Percentiles rank a stretch among this genome's conserved stretches.
phyloP scores from a whole-genome alignment of 35 echinoderm and acorn worm species.

The Apostichopus japonicus region DNA sequence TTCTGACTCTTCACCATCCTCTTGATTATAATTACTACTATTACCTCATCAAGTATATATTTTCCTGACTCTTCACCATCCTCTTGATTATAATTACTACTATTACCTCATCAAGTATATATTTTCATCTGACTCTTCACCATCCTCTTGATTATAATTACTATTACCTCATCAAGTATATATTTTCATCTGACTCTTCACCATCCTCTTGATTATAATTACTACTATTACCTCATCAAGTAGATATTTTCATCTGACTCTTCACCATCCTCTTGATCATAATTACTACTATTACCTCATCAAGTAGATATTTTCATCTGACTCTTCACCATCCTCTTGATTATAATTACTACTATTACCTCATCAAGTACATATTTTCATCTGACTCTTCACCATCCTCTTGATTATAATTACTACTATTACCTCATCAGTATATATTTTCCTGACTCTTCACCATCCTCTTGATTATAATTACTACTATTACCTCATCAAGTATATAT shows the following conservation, averaged over 20 bases:
- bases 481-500: conserved; percentile 76
- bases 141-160: conserved; percentile 18
- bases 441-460: conserved; percentile 57
- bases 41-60: conserved; percentile 76
- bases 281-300: conserved; percentile 49
- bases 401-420: no score
- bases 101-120: conserved; percentile 70
- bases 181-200: conserved; percentile 64
- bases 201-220: conserved; percentile 30
- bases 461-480: not conserved
- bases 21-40: not conserved
- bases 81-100: not conserved
- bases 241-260: conserved; percentile 67
- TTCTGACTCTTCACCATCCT: conserved; percentile 58
- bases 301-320: conserved; percentile 72
- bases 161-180: conserved; percentile 67
- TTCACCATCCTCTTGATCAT: conserved; percentile 34
- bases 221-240: conserved; percentile 60
- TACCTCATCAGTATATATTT: conserved; percentile 74
- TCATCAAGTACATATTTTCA: conserved; percentile 74
- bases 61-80: conserved; percentile 55
- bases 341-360: conserved; percentile 14
- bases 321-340: conserved; percentile 41
- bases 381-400: conserved; percentile 58
- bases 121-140: conserved; percentile 62